Conservation (phyloP, 1,140 invertebrate species). For the Steinernema feltiae region DNA sequence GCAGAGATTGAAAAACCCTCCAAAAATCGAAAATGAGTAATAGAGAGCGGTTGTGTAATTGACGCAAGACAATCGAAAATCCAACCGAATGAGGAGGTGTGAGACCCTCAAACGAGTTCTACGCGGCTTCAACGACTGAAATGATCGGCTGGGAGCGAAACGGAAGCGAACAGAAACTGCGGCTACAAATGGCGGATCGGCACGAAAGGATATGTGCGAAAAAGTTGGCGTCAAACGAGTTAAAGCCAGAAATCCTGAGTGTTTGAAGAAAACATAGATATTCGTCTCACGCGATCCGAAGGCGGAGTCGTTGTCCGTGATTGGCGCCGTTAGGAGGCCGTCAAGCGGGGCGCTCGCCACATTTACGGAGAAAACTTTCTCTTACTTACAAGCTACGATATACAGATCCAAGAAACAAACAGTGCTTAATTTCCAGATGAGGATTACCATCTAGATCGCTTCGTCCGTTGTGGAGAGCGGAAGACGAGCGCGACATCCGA, state of each 20-base stretch:
- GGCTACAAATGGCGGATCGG: neutral
- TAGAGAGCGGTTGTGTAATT: neutral
- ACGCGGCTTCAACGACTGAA: neutral
- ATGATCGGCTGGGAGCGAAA: too few species aligned
- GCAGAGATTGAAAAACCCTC: neutral
- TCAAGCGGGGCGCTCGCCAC: neutral
- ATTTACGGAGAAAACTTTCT: constrained; percentile 5
- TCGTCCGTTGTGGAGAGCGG: too few species aligned
- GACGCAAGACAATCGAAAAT: neutral
- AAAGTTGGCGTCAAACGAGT: constrained; percentile 12
- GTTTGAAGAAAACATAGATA: neutral
- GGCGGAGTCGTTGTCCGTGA: constrained; percentile 2
- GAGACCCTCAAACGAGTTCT: neutral
- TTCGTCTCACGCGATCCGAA: constrained; percentile 2
- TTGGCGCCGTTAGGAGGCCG: constrained; percentile 14
- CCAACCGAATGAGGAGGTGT: neutral
- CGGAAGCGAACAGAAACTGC: neutral
- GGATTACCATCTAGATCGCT: too few species aligned
- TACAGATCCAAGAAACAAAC: neutral
- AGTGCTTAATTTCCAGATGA: too few species aligned
- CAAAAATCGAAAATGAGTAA: constrained; percentile 2
- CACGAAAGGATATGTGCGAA: constrained; percentile 8
- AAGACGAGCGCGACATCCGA: too few species aligned
- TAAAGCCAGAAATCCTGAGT: constrained; percentile 1
- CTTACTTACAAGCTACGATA: neutral